These are phyloP conservation scores for Peucedramus taeniatus DNA, from an alignment of 2,113 vertebrate species.

Conservation along the genomic window DNA sequence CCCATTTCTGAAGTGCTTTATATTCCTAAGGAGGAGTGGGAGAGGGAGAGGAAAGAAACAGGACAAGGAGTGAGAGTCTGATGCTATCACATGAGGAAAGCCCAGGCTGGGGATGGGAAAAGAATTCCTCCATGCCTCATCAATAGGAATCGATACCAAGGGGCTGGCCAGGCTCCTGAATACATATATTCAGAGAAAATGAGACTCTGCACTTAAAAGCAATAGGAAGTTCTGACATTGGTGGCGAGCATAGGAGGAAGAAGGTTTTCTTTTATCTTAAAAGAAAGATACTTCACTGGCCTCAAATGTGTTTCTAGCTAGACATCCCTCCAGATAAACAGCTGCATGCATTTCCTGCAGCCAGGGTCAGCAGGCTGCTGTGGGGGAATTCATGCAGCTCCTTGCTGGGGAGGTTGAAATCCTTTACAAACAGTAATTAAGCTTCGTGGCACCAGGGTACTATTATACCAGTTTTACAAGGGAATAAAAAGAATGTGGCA, in stretches of 20 bases:
- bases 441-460: background rate
- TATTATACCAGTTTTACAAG: slow-evolving; percentile 29
- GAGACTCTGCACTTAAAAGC: background rate
- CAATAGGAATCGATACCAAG: background rate
- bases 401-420: slow-evolving; percentile 14
- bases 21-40: background rate
- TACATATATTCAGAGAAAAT: background rate
- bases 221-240: background rate
- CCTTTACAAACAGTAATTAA: slow-evolving; percentile 33
- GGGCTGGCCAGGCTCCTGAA: background rate
- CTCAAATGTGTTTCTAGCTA: background rate
- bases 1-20: slow-evolving; percentile 14
- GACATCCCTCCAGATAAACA: background rate
- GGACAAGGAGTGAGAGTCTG: background rate
- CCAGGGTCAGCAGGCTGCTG: background rate
- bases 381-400: background rate
- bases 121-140: background rate
- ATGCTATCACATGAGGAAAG: background rate
- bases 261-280: slow-evolving; percentile 26
- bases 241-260: background rate
- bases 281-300: background rate
- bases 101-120: background rate
- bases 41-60: background rate
- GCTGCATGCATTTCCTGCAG: background rate
- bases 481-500: background rate